Percentiles rank a stretch among this genome's conserved stretches.
Conservation (phyloP, 2,888 invertebrate species). For the Pterobdella sp. region DNA sequence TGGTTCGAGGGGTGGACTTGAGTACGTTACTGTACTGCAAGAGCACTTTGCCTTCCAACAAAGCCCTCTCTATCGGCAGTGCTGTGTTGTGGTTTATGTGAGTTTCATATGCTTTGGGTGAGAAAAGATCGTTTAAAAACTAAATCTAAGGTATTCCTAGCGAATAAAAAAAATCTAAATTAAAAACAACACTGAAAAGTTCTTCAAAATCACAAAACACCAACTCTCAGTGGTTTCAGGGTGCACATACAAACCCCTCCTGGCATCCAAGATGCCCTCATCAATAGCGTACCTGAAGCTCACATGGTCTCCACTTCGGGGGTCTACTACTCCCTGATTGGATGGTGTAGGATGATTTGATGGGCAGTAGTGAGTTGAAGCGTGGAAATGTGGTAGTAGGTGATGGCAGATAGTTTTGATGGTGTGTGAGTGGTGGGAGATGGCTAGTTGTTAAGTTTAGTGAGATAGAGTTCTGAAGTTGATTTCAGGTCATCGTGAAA, state of each 20-base stretch:
- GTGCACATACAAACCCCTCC: slow-evolving; percentile 32
- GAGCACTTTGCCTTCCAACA: slow-evolving; percentile 41
- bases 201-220: background rate
- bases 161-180: background rate
- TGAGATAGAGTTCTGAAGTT: background rate
- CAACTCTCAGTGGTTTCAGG: slow-evolving; percentile 34
- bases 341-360: background rate
- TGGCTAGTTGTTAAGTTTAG: background rate
- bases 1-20: slow-evolving; percentile 44
- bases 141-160: background rate
- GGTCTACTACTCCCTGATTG: slow-evolving; percentile 36
- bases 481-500: too few relatives aligned
- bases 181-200: background rate
- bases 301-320: slow-evolving; percentile 34
- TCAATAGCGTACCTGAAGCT: slow-evolving; percentile 35
- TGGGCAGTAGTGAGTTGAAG: background rate
- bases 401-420: background rate
- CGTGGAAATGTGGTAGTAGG: background rate
- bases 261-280: slow-evolving; percentile 36
- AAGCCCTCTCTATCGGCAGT: slow-evolving; percentile 38
- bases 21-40: slow-evolving; percentile 43
- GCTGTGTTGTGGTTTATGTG: slow-evolving; percentile 1
- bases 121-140: background rate
- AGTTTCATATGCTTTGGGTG: background rate
- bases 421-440: background rate